phyloP scores from a whole-genome alignment of 2,797 vertebrate species.

The Peromyscus melanophrys region DNA sequence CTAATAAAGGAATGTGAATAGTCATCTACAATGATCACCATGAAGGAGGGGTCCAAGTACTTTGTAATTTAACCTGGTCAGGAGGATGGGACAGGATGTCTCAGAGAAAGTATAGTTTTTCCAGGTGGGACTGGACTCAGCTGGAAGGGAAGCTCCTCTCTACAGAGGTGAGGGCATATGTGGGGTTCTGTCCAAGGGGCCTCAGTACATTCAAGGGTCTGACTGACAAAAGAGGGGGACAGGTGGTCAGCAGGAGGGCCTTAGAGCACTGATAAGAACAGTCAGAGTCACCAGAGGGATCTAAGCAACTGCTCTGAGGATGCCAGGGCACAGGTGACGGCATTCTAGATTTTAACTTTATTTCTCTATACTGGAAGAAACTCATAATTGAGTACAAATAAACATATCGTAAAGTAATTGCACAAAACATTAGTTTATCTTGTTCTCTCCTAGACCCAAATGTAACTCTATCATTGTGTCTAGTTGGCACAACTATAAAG shows the following conservation, averaged over 20 bases:
- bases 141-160: neutral
- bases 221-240: neutral
- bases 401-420: neutral
- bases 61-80: neutral
- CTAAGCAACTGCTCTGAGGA: neutral
- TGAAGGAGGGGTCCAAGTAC: neutral
- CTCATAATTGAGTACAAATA: neutral
- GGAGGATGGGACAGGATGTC: neutral
- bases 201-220: neutral
- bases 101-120: neutral
- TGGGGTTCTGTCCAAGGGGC: neutral
- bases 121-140: neutral
- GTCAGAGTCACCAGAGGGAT: neutral
- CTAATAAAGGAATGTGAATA: neutral
- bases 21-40: neutral
- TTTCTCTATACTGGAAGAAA: conserved; percentile 14
- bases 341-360: neutral
- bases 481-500: neutral
- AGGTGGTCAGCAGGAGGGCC: neutral
- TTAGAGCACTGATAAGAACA: rapidly evolving
- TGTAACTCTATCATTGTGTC: neutral
- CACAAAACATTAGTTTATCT: neutral
- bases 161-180: neutral
- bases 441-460: neutral
- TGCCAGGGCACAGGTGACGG: neutral